These are phyloP conservation scores for Gambusia affinis DNA, from an alignment of 2,113 vertebrate species.

Conservation along the genomic window DNA sequence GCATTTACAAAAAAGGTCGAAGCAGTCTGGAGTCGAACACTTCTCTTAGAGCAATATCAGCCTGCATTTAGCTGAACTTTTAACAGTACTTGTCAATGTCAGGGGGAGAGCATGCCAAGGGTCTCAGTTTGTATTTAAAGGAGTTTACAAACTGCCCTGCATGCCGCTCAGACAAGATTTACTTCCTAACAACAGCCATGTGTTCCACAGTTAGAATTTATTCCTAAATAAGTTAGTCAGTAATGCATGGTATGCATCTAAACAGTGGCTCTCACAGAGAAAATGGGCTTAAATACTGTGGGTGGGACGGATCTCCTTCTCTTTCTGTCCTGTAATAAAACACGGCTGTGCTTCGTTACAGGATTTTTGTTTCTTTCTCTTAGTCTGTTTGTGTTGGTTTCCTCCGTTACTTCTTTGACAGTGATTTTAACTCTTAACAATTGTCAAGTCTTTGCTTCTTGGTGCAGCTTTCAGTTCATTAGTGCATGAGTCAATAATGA, in stretches of 20 bases:
- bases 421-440: not conserved
- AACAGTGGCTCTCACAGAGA: constrained; percentile 6
- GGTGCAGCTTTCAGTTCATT: not conserved
- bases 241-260: constrained; percentile 48
- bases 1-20: not conserved
- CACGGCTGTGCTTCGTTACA: constrained; percentile 11
- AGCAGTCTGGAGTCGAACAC: not conserved
- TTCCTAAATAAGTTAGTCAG: constrained; percentile 51
- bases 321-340: not conserved
- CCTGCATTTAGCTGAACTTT: no score
- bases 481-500: not conserved
- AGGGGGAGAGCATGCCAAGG: no score
- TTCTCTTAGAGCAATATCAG: no score
- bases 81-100: no score
- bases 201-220: constrained; percentile 43
- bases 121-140: constrained; percentile 13
- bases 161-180: constrained; percentile 10
- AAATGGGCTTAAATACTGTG: not conserved
- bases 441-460: not conserved
- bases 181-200: constrained; percentile 38
- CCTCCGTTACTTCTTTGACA: not conserved
- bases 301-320: constrained; percentile 4
- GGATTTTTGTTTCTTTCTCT: constrained; percentile 13
- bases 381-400: constrained; percentile 5
- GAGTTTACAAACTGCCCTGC: constrained; percentile 9